These are phyloP conservation scores for Trichonephila clavata DNA, from an alignment of 1,140 invertebrate species.

Conservation along the genomic window DNA sequence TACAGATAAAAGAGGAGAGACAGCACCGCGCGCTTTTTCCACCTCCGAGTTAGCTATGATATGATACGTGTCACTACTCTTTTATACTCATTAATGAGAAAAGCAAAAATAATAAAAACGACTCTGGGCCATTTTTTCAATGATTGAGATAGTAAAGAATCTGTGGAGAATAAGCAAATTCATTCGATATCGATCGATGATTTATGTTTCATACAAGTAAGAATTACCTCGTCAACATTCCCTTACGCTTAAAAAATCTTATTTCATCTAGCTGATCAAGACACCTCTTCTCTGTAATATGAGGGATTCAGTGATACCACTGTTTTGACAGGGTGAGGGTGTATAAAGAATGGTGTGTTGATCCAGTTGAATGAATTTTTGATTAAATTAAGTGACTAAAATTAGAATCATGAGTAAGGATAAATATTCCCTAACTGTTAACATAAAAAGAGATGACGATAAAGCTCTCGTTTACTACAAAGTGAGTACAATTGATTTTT, in stretches of 20 bases:
- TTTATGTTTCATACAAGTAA: background rate
- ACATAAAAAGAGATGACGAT: constrained; percentile 62
- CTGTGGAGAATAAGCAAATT: background rate
- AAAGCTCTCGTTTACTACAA: constrained; percentile 70
- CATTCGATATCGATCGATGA: background rate
- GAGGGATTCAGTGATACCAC: background rate
- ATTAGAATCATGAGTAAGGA: constrained; percentile 58
- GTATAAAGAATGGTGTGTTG: background rate
- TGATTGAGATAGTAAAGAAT: background rate
- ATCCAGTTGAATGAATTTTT: background rate
- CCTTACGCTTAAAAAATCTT: background rate
- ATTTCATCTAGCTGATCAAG: background rate
- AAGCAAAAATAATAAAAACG: constrained; percentile 47
- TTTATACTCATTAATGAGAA: constrained; percentile 49
- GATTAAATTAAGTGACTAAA: background rate
- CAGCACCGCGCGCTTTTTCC: constrained; percentile 57
- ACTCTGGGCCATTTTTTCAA: background rate
- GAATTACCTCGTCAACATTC: background rate
- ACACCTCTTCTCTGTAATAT: background rate
- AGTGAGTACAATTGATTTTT: constrained; percentile 30
- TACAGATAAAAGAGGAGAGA: constrained; percentile 23
- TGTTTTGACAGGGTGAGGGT: constrained; percentile 9
- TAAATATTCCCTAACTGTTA: constrained; percentile 52
- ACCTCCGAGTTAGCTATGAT: constrained; percentile 24
- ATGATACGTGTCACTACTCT: constrained; percentile 66